Base-by-base conservation (phyloP, 2,113 vertebrate species). In the Microtus montanus region DNA sequence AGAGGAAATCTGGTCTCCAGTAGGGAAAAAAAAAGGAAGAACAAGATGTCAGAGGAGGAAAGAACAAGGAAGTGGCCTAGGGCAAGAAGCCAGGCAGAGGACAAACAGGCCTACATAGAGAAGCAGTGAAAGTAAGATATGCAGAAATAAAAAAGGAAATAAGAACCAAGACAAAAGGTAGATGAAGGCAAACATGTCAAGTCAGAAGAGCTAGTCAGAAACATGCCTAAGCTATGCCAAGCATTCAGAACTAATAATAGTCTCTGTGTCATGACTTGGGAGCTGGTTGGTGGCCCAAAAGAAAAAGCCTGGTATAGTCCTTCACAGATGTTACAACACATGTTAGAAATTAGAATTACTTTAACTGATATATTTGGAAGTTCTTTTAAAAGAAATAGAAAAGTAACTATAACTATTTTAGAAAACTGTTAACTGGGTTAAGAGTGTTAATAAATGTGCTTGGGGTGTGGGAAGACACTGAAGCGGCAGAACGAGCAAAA, bases 271-370 rank as follows among this genome's bases (percentile, higher is more conserved):
- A 70, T 70, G 13, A 35, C 35, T 70, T 33, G 13, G 66, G 66
- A 70, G 14, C 30, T 70, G 33, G 33, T 70, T 70, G 33, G 14
- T 70, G 66, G 33, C 14, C 66, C 13, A 70, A 70, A 68, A 70
- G 66, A 35, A 70, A 70, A 70, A 15, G 33, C 2, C 13, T 70
- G 66, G 30, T 35, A 35, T 33, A 68, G 35, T 22, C 44, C 19
- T 91, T 58, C 79, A 41, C 77, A 95, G 70, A 44, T 38, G 3
- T 80, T 30, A 90, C 52, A 95, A 84, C 4, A 87, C 85, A 58
- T 91, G 86, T 33, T 70, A 92, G 44, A 80, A 77, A 93, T 30
- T 70, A 47, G 87, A 96, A 87, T 83, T 92, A 83, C 15, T 26
- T 63, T 91, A 89, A 71, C 20, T 84, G 30, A 66, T 74, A 61